These are phyloP conservation scores for Fundulus diaphanus DNA, from an alignment of 2,797 vertebrate species.

Conservation along the genomic window DNA sequence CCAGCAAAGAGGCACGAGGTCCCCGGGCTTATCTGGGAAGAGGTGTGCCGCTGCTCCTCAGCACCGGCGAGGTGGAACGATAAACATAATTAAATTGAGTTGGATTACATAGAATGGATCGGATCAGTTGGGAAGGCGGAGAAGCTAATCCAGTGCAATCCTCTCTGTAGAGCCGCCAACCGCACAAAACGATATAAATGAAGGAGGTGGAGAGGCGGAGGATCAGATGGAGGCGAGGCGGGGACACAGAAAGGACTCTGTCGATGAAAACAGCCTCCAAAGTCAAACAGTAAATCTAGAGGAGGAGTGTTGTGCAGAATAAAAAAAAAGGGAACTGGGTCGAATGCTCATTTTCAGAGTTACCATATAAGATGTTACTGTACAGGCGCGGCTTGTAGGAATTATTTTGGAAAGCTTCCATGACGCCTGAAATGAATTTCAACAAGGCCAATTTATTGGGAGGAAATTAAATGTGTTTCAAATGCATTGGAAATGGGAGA, in stretches of 20 bases:
- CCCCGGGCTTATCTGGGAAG: slow-evolving; percentile 74
- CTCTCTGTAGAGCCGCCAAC: slow-evolving; percentile 75
- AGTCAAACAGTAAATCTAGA: slow-evolving; percentile 43
- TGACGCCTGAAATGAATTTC: slow-evolving; percentile 31
- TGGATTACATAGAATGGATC: slow-evolving; percentile 84
- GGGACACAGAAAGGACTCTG: slow-evolving; percentile 39
- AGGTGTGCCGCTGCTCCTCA: slow-evolving; percentile 73
- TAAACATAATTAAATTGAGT: slow-evolving; percentile 85
- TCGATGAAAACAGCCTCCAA: slow-evolving; percentile 20
- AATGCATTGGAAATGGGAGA: not conserved
- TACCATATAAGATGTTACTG: slow-evolving; percentile 15
- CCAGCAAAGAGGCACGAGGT: slow-evolving; percentile 71
- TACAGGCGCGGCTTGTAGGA: not conserved
- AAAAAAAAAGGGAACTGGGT: slow-evolving; percentile 10
- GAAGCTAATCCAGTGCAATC: slow-evolving; percentile 83
- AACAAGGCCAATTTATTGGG: not conserved
- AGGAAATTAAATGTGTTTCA: slow-evolving; percentile 2
- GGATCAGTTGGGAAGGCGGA: slow-evolving; percentile 76
- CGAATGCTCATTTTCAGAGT: not conserved
- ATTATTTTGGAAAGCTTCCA: slow-evolving; percentile 24
- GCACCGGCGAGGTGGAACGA: slow-evolving; percentile 78
- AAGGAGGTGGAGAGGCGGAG: slow-evolving; percentile 47
- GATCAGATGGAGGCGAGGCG: slow-evolving; percentile 37
- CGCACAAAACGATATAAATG: slow-evolving; percentile 71
- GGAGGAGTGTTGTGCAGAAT: slow-evolving; percentile 9